phyloP scores from a whole-genome alignment of 2,888 invertebrate species.

The Synanthedon tipuliformis region DNA sequence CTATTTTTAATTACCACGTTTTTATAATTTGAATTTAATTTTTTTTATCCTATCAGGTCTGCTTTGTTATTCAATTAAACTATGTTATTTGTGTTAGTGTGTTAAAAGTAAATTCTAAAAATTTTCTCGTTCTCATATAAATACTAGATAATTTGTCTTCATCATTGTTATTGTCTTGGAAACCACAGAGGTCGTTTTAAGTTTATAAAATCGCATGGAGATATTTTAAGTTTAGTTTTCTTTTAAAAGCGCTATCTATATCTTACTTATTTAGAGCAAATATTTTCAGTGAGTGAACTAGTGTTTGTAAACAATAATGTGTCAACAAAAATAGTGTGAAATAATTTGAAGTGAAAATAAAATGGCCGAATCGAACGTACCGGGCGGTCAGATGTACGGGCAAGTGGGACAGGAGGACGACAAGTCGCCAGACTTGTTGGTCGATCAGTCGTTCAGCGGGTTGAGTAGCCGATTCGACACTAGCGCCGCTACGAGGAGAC shows the following conservation, averaged over 20 bases:
- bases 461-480: conserved; percentile 55
- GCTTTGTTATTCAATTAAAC: too few relatives aligned
- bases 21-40: too few relatives aligned
- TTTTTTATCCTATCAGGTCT: too few relatives aligned
- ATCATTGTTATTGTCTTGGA: too few relatives aligned
- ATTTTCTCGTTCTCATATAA: too few relatives aligned
- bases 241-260: not conserved
- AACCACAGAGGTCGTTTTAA: too few relatives aligned
- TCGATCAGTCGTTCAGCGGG: conserved; percentile 56
- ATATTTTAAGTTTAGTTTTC: not conserved
- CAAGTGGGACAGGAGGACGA: conserved; percentile 42
- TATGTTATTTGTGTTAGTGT: too few relatives aligned
- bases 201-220: not conserved
- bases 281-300: not conserved
- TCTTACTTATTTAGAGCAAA: not conserved
- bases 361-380: conserved; percentile 19
- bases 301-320: not conserved
- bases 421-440: conserved; percentile 39
- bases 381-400: conserved; percentile 42
- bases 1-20: too few relatives aligned
- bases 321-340: conserved; percentile 8
- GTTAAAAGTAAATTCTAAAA: too few relatives aligned
- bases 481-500: conserved; percentile 44
- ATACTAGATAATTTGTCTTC: too few relatives aligned
- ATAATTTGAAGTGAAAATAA: conserved; percentile 38